Percentiles rank a stretch among this genome's conserved stretches.
phyloP scores from a whole-genome alignment of 64 coral and sea anemone species.

The Anthopleura sola region DNA sequence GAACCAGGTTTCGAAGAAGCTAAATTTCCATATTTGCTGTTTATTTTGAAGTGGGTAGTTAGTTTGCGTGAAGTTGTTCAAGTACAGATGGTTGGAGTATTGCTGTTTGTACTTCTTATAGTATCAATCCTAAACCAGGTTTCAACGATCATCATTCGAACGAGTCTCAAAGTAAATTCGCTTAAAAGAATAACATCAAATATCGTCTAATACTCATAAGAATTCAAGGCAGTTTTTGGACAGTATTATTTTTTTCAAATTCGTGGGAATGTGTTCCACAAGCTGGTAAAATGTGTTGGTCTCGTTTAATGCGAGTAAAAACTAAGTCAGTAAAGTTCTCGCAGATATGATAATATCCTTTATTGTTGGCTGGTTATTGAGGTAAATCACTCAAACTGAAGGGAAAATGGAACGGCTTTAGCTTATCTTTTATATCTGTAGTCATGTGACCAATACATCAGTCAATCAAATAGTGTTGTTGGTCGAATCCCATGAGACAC shows the following conservation, averaged over 20 bases:
- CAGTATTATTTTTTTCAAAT: background rate
- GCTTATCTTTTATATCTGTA: background rate
- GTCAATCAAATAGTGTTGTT: background rate
- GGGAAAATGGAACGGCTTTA: background rate
- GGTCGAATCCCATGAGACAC: background rate
- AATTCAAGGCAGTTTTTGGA: background rate
- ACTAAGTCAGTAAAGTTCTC: background rate
- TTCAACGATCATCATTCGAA: background rate
- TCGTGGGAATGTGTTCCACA: background rate
- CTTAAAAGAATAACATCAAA: background rate
- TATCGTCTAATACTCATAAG: background rate
- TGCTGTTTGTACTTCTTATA: background rate
- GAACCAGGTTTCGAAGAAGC: background rate
- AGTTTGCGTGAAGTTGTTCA: conserved; percentile 3
- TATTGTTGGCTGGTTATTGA: background rate
- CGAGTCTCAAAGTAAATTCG: background rate
- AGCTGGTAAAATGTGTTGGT: background rate
- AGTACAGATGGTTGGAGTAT: background rate
- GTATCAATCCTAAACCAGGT: background rate
- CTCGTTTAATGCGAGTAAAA: background rate
- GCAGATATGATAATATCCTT: background rate
- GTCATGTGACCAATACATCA: conserved; percentile 7
- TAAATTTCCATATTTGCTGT: background rate
- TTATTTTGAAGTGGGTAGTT: background rate
- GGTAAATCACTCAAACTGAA: background rate